These are phyloP conservation scores for Cyaniris semiargus DNA, from an alignment of 2,888 invertebrate species.

Conservation along the genomic window DNA sequence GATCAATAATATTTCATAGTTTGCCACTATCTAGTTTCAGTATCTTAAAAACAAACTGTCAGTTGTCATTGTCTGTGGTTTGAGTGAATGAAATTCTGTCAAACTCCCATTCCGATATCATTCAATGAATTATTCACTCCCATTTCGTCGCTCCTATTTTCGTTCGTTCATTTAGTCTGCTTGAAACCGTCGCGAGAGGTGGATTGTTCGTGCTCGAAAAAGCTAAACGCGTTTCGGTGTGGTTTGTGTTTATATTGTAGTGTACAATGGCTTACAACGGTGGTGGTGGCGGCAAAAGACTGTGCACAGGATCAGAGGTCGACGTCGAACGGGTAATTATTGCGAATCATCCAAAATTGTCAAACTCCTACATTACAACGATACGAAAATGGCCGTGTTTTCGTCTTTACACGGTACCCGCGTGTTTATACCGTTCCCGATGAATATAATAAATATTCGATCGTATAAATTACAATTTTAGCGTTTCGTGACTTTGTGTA, in stretches of 20 bases:
- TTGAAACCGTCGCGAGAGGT: slow-evolving; percentile 57
- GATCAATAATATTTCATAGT: not conserved
- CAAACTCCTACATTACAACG: slow-evolving; percentile 56
- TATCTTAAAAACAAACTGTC: not conserved
- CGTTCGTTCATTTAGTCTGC: slow-evolving; percentile 66
- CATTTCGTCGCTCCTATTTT: slow-evolving; percentile 9
- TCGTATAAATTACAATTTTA: slow-evolving; percentile 13
- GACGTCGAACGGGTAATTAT: slow-evolving; percentile 77
- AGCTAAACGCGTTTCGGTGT: slow-evolving; percentile 71
- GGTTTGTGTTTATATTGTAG: slow-evolving; percentile 81
- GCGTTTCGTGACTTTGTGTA: slow-evolving; percentile 45
- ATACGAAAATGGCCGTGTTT: slow-evolving; percentile 76
- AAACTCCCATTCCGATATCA: not conserved
- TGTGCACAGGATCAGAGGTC: slow-evolving; percentile 75
- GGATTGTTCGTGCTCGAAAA: slow-evolving; percentile 55
- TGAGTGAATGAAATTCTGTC: slow-evolving; percentile 1
- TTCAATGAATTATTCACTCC: slow-evolving; percentile 41
- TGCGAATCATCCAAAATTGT: slow-evolving; percentile 48
- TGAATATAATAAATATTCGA: slow-evolving; percentile 14
- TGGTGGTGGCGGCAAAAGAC: slow-evolving; percentile 81
- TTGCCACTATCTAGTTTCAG: not conserved
- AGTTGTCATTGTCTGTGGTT: slow-evolving; percentile 12
- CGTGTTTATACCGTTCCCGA: not conserved
- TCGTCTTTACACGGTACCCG: slow-evolving; percentile 32
- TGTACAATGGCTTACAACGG: slow-evolving; percentile 87